These are phyloP conservation scores for Sylvilagus bachmani DNA, from an alignment of 2,113 vertebrate species.

Conservation along the genomic window DNA sequence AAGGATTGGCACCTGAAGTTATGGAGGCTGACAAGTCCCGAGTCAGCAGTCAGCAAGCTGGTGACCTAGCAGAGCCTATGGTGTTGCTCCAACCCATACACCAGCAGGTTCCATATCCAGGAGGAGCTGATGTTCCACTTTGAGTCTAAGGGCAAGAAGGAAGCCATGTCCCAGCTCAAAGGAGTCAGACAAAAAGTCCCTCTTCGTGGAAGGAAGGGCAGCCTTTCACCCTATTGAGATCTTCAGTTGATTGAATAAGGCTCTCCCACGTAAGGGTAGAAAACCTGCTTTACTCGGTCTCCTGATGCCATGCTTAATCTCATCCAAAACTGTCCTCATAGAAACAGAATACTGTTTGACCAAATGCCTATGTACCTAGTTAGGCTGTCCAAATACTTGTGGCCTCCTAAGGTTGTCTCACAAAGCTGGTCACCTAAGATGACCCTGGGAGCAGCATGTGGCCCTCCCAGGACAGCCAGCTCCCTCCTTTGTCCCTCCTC, in stretches of 20 bases:
- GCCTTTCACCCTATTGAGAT: not conserved
- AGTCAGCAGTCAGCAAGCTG: not conserved
- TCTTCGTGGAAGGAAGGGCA: not conserved
- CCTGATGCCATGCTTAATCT: not conserved
- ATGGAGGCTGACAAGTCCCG: not conserved
- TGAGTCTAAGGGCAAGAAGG: not conserved
- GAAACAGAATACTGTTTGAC: not conserved
- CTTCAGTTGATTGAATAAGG: not conserved
- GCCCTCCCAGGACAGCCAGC: not conserved
- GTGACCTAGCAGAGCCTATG: not conserved
- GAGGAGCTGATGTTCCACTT: not conserved
- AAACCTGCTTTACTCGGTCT: not conserved
- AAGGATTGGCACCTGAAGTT: not conserved
- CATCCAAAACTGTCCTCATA: not conserved
- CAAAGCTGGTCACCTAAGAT: not conserved
- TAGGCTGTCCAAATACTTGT: not conserved
- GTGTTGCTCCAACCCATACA: not conserved
- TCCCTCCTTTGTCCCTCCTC: rapidly evolving
- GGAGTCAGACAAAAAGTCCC: not conserved
- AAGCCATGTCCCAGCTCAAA: not conserved
- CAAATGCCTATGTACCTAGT: not conserved
- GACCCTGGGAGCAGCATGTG: not conserved
- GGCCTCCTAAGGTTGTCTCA: not conserved
- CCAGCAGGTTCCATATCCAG: not conserved
- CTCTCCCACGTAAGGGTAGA: not conserved